A percentile compares a stretch with the other conserved stretches of the same genome.
Evolutionary conservation across 1,140 invertebrate species (phyloP).

Genomic region (Drosophila tristis): DNA sequence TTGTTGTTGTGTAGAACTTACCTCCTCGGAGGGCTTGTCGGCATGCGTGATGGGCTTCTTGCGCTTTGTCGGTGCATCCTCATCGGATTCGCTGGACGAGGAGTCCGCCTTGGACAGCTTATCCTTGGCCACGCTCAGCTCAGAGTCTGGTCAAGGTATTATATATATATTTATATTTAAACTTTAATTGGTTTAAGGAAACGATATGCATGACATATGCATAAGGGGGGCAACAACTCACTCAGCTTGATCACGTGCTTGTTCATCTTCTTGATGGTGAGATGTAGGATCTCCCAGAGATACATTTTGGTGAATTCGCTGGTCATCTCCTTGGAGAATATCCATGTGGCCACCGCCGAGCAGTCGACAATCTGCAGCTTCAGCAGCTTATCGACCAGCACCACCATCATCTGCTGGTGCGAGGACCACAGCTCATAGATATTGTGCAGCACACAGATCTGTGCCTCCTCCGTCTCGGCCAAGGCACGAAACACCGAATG

Average conservation of each 20-base stretch:
- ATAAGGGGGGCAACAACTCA: constrained; percentile 58
- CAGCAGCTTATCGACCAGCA: constrained; percentile 98
- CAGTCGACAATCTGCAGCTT: constrained; percentile 99
- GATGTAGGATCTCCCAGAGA: constrained; percentile 98
- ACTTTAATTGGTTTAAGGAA: no score
- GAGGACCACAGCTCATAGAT: constrained; percentile 97
- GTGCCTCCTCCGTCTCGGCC: constrained; percentile 97
- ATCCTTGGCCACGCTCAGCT: constrained; percentile 94
- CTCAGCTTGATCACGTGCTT: constrained; percentile 95
- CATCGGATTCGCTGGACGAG: constrained; percentile 91
- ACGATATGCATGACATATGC: no score
- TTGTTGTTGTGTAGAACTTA: constrained; percentile 26
- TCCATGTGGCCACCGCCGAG: constrained; percentile 98
- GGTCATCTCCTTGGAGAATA: constrained; percentile 98
- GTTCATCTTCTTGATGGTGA: constrained; percentile 98
- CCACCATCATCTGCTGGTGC: constrained; percentile 98
- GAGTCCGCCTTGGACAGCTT: constrained; percentile 91
- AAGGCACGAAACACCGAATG: constrained; percentile 96
- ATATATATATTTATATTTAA: neutral
- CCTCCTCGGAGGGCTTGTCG: constrained; percentile 93
- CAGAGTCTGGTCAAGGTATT: constrained; percentile 85
- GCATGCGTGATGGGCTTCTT: constrained; percentile 87
- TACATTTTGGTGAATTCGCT: constrained; percentile 97
- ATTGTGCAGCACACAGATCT: constrained; percentile 96
- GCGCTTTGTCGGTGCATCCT: constrained; percentile 86